Conservation (phyloP, 2,797 vertebrate genomes). For the Xyrichtys novacula region DNA sequence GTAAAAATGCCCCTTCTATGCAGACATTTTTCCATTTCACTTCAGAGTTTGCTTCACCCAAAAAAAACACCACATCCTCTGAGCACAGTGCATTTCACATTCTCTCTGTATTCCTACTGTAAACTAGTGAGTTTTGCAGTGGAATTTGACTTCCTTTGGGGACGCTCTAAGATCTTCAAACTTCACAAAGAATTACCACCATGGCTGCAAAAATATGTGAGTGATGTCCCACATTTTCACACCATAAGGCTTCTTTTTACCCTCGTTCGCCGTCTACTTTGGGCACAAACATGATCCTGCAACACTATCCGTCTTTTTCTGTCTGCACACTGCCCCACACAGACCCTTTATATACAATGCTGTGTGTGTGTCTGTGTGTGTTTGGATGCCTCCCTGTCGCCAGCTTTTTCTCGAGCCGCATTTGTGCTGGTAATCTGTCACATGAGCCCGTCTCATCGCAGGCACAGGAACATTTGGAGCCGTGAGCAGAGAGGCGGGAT, state of each 20-base stretch:
- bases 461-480: conserved; percentile 63
- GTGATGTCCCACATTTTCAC: conserved; percentile 13
- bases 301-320: conserved; percentile 7
- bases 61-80: not conserved
- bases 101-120: not conserved
- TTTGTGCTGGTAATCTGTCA: conserved; percentile 72
- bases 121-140: not conserved
- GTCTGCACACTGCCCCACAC: conserved; percentile 12
- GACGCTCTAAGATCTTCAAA: not conserved
- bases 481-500: conserved; percentile 57
- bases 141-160: not conserved
- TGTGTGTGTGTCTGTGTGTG: conserved; percentile 40
- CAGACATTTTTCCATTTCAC: not conserved
- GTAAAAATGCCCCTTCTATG: not conserved
- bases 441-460: conserved; percentile 61
- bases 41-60: not conserved
- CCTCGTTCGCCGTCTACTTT: conserved; percentile 14
- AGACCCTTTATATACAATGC: conserved; percentile 14
- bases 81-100: not conserved
- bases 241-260: conserved; percentile 21
- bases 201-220: conserved; percentile 8
- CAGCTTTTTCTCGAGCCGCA: conserved; percentile 56
- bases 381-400: conserved; percentile 44
- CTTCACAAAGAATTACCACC: not conserved
- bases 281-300: conserved; percentile 11